These are phyloP conservation scores for Melipona quadrifasciata DNA, from an alignment of 1,140 invertebrate species.

Conservation along the genomic window DNA sequence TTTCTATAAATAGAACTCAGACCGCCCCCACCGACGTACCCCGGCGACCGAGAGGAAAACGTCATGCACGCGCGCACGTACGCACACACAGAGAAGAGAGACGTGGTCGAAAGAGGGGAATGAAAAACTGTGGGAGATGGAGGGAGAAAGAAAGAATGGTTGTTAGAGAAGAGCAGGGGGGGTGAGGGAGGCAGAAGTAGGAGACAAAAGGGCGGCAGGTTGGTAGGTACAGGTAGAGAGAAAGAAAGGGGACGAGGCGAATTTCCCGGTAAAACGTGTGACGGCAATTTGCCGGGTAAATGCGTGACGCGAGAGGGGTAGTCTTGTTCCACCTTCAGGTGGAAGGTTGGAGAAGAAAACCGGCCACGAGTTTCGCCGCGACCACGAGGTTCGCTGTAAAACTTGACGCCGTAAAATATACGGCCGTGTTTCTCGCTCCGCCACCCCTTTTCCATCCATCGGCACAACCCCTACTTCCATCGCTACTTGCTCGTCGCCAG, in stretches of 20 bases:
- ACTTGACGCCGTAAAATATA: slow-evolving; percentile 59
- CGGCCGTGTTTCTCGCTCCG: background rate
- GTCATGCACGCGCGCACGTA: background rate
- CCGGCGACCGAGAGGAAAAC: slow-evolving; percentile 5
- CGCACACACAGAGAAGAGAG: background rate
- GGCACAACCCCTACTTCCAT: background rate
- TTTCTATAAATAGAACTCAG: slow-evolving; percentile 79
- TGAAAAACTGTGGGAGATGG: background rate
- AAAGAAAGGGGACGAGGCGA: background rate
- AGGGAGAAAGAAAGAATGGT: background rate
- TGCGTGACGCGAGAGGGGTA: background rate
- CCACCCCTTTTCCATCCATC: background rate
- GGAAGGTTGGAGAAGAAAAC: background rate
- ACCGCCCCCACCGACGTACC: slow-evolving; percentile 34
- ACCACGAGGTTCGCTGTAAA: slow-evolving; percentile 43
- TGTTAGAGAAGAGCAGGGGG: background rate
- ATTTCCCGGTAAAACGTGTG: slow-evolving; percentile 24
- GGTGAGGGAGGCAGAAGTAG: background rate
- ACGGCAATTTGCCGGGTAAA: slow-evolving; percentile 14
- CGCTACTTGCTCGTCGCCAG: background rate
- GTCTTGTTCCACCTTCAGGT: no score
- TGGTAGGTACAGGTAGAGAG: background rate
- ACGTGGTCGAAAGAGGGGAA: background rate
- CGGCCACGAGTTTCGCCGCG: slow-evolving; percentile 24
- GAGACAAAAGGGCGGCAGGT: background rate